These are phyloP conservation scores for Ophraella communa DNA, from an alignment of 2,888 invertebrate genomes.

Conservation along the genomic window DNA sequence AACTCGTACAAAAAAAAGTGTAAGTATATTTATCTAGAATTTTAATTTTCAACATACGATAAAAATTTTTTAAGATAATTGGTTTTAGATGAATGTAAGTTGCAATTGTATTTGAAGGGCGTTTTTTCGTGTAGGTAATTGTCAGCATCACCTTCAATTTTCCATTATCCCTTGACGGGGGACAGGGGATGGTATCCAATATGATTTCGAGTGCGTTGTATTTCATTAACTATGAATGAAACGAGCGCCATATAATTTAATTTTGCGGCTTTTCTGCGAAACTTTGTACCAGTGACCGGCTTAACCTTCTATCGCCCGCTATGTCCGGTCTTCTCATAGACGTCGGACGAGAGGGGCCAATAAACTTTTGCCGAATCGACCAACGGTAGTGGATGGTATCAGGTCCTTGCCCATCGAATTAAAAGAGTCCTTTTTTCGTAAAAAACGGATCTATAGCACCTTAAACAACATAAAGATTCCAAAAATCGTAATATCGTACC, in stretches of 20 bases:
- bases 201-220: too few relatives aligned
- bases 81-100: too few relatives aligned
- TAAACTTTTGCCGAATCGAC: constrained; percentile 5
- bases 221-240: constrained; percentile 51
- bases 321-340: constrained; percentile 46
- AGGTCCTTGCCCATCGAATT: too few relatives aligned
- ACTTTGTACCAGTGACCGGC: constrained; percentile 55
- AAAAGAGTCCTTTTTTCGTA: too few relatives aligned
- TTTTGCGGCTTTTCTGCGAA: constrained; percentile 55
- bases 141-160: background rate
- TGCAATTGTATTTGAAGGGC: too few relatives aligned
- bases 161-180: background rate
- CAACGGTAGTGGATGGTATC: background rate
- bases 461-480: too few relatives aligned
- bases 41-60: too few relatives aligned
- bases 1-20: constrained; percentile 14
- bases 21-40: too few relatives aligned
- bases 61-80: too few relatives aligned
- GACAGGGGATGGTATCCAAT: constrained; percentile 29
- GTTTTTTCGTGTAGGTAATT: too few relatives aligned
- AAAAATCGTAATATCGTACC: too few relatives aligned
- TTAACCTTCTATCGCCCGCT: constrained; percentile 54
- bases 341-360: constrained; percentile 26
- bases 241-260: constrained; percentile 55
- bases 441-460: background rate